A percentile compares a stretch with the other conserved stretches of the same genome.
phyloP scores from a whole-genome alignment of 2,888 invertebrate species.

The Rosalia funebris region DNA sequence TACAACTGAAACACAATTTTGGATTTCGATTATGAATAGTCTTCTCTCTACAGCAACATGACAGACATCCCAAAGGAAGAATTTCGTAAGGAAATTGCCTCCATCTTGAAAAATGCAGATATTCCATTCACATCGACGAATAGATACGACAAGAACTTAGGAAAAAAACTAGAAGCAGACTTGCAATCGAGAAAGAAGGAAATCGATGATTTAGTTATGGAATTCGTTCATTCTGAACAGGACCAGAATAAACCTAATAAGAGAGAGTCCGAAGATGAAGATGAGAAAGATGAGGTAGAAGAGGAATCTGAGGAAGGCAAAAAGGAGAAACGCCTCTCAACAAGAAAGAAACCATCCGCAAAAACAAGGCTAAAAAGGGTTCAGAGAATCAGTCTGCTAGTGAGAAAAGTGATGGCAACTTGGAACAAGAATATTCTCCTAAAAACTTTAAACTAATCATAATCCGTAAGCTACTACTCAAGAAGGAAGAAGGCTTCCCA shows the following conservation, averaged over 20 bases:
- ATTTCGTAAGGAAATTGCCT: too few relatives aligned
- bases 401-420: constrained; percentile 67
- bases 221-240: constrained; percentile 68
- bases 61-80: too few relatives aligned
- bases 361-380: constrained; percentile 67
- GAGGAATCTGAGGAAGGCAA: constrained; percentile 66
- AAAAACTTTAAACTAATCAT: constrained; percentile 68
- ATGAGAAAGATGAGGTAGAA: constrained; percentile 66
- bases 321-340: constrained; percentile 68
- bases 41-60: too few relatives aligned
- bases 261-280: constrained; percentile 65
- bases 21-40: too few relatives aligned
- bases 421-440: constrained; percentile 72
- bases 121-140: constrained; percentile 86
- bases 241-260: constrained; percentile 64
- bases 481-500: constrained; percentile 76
- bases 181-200: constrained; percentile 82
- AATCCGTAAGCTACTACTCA: constrained; percentile 66
- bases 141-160: constrained; percentile 89
- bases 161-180: constrained; percentile 79
- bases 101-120: constrained; percentile 88
- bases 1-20: too few relatives aligned
- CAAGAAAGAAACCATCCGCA: constrained; percentile 64
- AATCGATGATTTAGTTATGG: constrained; percentile 90
- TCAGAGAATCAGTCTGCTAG: constrained; percentile 65